Conservation (phyloP, 2,113 vertebrate genomes). For the Rhagologus leucostigma region DNA sequence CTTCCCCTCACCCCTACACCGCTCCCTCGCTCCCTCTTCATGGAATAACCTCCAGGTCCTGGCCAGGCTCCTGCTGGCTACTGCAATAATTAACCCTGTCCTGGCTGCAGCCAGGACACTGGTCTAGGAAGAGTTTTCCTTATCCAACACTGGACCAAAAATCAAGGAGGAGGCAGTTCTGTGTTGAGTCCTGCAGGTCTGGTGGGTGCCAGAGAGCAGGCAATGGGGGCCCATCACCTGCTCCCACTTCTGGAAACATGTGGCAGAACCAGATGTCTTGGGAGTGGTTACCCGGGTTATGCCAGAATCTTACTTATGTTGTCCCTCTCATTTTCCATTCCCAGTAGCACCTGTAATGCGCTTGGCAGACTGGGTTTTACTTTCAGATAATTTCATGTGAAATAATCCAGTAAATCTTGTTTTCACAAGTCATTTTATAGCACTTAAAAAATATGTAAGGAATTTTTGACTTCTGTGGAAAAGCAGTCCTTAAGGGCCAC, state of each 20-base stretch:
- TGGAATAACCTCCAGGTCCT: neutral
- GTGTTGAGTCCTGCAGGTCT: neutral
- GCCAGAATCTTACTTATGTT: neutral
- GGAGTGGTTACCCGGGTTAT: no score
- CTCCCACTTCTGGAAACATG: neutral
- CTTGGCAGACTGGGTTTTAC: neutral
- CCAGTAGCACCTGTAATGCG: neutral
- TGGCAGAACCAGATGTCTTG: neutral
- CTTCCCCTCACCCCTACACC: neutral
- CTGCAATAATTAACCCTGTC: neutral
- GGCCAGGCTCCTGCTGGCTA: neutral
- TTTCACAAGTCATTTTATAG: neutral
- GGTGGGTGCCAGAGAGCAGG: no score
- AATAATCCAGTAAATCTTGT: neutral
- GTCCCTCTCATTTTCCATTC: rapidly evolving
- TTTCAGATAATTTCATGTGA: neutral
- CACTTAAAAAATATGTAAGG: neutral
- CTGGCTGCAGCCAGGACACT: neutral
- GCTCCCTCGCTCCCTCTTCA: neutral
- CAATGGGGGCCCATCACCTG: rapidly evolving
- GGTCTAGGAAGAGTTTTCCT: neutral
- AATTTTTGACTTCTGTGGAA: neutral
- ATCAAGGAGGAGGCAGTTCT: neutral
- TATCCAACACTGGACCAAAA: rapidly evolving
- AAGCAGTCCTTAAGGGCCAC: neutral